Evolutionary conservation across 1,140 invertebrate species (phyloP), one percentile per base, ranked within the genome.

Genomic region (Chrysomallon squamiferum): DNA sequence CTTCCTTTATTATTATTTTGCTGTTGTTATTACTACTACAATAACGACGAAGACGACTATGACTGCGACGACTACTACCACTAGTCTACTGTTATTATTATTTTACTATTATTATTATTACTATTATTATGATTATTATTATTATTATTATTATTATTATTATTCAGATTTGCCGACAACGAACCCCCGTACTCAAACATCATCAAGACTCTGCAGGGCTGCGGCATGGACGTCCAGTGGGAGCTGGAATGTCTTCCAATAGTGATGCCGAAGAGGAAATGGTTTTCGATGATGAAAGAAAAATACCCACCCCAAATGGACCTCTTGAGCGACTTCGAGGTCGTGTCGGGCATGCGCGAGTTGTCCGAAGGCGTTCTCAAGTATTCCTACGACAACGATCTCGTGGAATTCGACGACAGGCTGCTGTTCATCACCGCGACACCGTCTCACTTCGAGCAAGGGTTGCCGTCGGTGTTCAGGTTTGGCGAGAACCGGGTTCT

Each of bases 301-400:
- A 77, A 77, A 49, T 83, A 76, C 58, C 83, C 83, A 3, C 75
- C 79, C 13, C 75, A 81, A 54, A 75, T 83, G 67, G 78, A 84
- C 56, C 69, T 79, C 22, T 52, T 83, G 27, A 78, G 76, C 50
- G 65, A 79, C n/a, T 66, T 72, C 29, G 82, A 83, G 59, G 69
- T 84, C 7, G 38, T 69, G 11, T 71, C 73, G 22, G 81, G 81
- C 3, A 68, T 84, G 13, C 71, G 83, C 3, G 83, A 84, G 66
- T 66, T 84, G 7, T 74, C 82, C 2, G 83, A 84, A 50, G 83
- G 83, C 2, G 67, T 82, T 7, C 54, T 84, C 29, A 84, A 84
- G 63, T 38, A 38, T 15, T 38, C 35, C 35, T 84, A 84, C 59
- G 75, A 79, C 64, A 78, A 75, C 13, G 76, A 81, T 15, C 58